Percentiles rank a stretch among this genome's conserved stretches.
Conservation (phyloP, 1,140 invertebrate species). For the Antheraea mylitta region DNA sequence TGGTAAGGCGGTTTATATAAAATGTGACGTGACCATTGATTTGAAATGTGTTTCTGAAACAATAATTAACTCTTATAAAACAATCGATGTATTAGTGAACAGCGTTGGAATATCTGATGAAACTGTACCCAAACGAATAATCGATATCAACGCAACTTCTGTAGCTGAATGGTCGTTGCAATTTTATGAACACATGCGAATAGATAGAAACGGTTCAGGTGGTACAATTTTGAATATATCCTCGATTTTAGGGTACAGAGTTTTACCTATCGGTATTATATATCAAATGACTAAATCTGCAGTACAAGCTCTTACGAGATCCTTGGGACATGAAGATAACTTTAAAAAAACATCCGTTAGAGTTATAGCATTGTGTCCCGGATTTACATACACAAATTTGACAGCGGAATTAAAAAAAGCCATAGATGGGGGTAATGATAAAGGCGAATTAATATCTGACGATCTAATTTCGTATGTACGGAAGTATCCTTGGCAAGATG, state of each 20-base stretch:
- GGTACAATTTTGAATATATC: slow-evolving; percentile 83
- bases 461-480: not conserved
- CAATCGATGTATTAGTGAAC: slow-evolving; percentile 82
- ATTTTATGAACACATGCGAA: slow-evolving; percentile 78
- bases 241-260: slow-evolving; percentile 80
- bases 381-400: slow-evolving; percentile 72
- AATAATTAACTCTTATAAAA: slow-evolving; percentile 60
- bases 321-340: slow-evolving; percentile 75
- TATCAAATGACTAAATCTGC: slow-evolving; percentile 85
- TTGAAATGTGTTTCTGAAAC: slow-evolving; percentile 61
- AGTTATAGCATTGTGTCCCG: slow-evolving; percentile 78
- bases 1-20: slow-evolving; percentile 66
- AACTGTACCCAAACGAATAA: slow-evolving; percentile 59
- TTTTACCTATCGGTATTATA: slow-evolving; percentile 80
- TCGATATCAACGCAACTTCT: slow-evolving; percentile 52
- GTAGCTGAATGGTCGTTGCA: slow-evolving; percentile 54
- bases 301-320: slow-evolving; percentile 75
- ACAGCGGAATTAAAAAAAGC: slow-evolving; percentile 7
- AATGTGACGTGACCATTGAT: slow-evolving; percentile 74
- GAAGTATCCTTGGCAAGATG: slow-evolving; percentile 19
- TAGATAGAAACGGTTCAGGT: slow-evolving; percentile 80
- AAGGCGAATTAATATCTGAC: not conserved
- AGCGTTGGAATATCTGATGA: slow-evolving; percentile 81
- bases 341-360: slow-evolving; percentile 77
- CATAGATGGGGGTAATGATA: not conserved